Base-by-base conservation (phyloP, 2,113 vertebrate genomes). In the Oncorhynchus tshawytscha region DNA sequence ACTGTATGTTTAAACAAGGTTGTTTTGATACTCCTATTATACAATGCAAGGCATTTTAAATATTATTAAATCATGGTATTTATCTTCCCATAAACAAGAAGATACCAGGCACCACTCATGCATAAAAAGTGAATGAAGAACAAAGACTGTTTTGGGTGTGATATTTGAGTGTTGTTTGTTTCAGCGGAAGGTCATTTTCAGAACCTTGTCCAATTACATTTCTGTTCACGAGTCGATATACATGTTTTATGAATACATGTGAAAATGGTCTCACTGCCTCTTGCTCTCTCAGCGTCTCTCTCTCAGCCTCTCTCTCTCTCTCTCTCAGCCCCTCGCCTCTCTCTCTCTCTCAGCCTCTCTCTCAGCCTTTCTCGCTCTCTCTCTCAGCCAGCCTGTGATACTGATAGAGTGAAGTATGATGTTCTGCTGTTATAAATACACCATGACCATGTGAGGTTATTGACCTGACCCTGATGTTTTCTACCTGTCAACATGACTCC, bases 141-240 rank as follows among this genome's bases (percentile, higher is more conserved):
- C 73, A 66, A 70, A 79, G 59, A 60, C 70, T 83, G 39, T 29
- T 65, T 29, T 15, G 54, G 11, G 62, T 74, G 77, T 83, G 57
- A 13, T 67, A 66, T 22, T 67, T 81, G 70, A 75, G 80, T 73
- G 31, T 72, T 78, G 71, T 77, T 70, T 49, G 60, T 67, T 65
- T 78, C 71, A 31, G 22, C 81, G 75, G 49, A 76, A 70, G 83
- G 60, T 79, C 82, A 88, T 88, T 82, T 78, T 71, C 49, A 54
- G 76, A 82, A 81, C 72, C 71, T 59, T 80, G 78, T 86, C 79
- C 75, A 82, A 77, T 85, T 86, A 81, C 71, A 45, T 70, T 71
- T 48, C 69, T 71, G 78, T 71, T 80, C 62, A 71, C 54, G 75
- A 77, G 60, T 75, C 67, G 76, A 24, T 71, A 65, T 77, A 31